phyloP scores from a whole-genome alignment of 2,113 vertebrate species.

The Sylvietta virens region DNA sequence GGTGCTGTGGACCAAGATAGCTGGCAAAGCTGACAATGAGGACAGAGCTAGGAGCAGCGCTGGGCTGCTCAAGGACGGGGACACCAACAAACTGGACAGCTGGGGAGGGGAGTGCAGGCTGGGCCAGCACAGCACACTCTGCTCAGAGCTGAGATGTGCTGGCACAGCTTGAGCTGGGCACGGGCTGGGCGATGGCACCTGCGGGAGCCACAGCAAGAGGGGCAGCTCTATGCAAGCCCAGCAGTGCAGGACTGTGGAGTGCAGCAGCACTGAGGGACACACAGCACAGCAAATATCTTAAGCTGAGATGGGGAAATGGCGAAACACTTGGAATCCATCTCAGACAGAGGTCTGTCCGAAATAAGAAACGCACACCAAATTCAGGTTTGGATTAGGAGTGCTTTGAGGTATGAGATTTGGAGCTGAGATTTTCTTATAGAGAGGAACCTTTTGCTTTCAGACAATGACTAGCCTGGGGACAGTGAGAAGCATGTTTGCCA shows the following conservation, averaged over 20 bases:
- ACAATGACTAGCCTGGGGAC: neutral
- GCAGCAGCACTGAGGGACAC: neutral
- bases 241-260: neutral
- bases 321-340: neutral
- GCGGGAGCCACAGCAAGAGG: neutral
- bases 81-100: neutral
- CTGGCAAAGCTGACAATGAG: neutral
- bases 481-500: neutral
- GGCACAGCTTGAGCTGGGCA: neutral
- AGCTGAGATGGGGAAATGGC: neutral
- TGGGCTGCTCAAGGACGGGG: neutral
- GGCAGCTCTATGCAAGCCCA: neutral
- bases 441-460: neutral
- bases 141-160: neutral
- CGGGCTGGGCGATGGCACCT: fast-evolving
- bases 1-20: neutral
- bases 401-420: neutral
- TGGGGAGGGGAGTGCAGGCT: neutral
- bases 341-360: neutral
- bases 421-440: neutral
- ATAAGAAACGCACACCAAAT: neutral
- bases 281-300: neutral
- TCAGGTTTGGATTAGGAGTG: neutral
- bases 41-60: neutral
- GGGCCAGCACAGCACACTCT: neutral